These are phyloP conservation scores for Steinernema feltiae DNA, from an alignment of 1,140 invertebrate species.

Conservation along the genomic window DNA sequence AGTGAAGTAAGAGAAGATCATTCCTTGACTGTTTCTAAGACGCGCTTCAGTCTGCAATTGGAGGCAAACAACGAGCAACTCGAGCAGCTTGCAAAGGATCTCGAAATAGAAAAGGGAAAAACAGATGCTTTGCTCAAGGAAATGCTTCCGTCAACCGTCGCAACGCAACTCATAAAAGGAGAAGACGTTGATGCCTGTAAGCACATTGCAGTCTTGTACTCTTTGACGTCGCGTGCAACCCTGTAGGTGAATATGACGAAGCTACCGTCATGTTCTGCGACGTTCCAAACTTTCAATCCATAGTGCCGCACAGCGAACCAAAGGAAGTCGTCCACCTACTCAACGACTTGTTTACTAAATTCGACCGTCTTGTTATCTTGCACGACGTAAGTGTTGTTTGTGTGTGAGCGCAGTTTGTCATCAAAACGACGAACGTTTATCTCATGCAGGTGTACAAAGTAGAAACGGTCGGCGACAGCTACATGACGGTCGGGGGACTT, in stretches of 20 bases:
- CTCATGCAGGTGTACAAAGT: slow-evolving; percentile 66
- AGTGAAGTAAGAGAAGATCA: slow-evolving; percentile 70
- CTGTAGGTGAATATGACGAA: slow-evolving; percentile 52
- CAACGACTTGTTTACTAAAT: slow-evolving; percentile 91
- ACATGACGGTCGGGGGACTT: slow-evolving; percentile 94
- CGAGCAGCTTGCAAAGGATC: slow-evolving; percentile 84
- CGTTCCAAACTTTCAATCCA: slow-evolving; percentile 50
- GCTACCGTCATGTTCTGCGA: slow-evolving; percentile 53
- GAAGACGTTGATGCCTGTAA: slow-evolving; percentile 47
- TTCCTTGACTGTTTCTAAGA: neutral
- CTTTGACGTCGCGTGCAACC: too few relatives aligned
- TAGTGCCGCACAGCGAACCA: slow-evolving; percentile 49
- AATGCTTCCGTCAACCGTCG: slow-evolving; percentile 49
- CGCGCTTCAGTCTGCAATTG: slow-evolving; percentile 63
- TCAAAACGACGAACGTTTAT: slow-evolving; percentile 18
- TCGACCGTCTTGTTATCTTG: slow-evolving; percentile 66
- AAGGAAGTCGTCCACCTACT: slow-evolving; percentile 77
- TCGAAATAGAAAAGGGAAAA: slow-evolving; percentile 90
- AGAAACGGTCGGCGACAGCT: slow-evolving; percentile 98
- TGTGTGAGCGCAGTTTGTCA: neutral
- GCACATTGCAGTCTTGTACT: too few relatives aligned
- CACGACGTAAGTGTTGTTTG: slow-evolving; percentile 37
- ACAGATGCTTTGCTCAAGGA: slow-evolving; percentile 68
- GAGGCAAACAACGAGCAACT: slow-evolving; percentile 91
- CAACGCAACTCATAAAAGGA: slow-evolving; percentile 53